A percentile compares a stretch with the other conserved stretches of the same genome.
phyloP scores from a whole-genome alignment of 2,797 vertebrate species.

The Pteronotus mesoamericanus region DNA sequence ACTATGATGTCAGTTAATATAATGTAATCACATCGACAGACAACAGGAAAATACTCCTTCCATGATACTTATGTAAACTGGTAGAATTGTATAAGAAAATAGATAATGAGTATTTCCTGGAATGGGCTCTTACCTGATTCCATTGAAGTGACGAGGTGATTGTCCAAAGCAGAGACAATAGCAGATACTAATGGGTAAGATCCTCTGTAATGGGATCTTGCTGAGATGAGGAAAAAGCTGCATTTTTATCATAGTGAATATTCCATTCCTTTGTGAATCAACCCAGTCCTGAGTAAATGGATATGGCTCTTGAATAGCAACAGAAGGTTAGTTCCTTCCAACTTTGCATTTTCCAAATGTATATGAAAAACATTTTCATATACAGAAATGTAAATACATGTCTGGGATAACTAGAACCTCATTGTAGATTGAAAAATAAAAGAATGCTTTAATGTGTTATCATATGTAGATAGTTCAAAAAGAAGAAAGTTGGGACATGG shows the following conservation, averaged over 20 bases:
- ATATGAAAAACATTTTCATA: constrained; percentile 54
- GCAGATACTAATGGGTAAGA: background rate
- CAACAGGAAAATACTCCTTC: background rate
- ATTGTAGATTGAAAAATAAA: background rate
- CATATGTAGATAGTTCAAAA: background rate
- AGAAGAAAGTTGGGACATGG: background rate
- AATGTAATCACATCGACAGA: constrained; percentile 30
- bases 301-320: background rate
- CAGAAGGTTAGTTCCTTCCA: background rate
- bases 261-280: background rate
- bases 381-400: background rate
- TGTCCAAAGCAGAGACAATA: background rate
- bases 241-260: background rate
- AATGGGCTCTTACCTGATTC: constrained; percentile 30
- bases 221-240: constrained; percentile 43
- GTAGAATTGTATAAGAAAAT: background rate
- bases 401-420: background rate
- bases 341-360: too few relatives aligned
- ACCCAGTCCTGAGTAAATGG: background rate
- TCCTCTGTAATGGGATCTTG: background rate
- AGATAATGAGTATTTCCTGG: constrained; percentile 33
- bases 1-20: constrained; percentile 28
- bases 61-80: background rate
- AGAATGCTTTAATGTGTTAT: background rate
- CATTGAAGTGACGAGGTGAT: constrained; percentile 16